Evolutionary conservation across 2,113 vertebrate genomes (phyloP), one percentile per base, ranked within the genome.

Genomic region (Silurus meridionalis): DNA sequence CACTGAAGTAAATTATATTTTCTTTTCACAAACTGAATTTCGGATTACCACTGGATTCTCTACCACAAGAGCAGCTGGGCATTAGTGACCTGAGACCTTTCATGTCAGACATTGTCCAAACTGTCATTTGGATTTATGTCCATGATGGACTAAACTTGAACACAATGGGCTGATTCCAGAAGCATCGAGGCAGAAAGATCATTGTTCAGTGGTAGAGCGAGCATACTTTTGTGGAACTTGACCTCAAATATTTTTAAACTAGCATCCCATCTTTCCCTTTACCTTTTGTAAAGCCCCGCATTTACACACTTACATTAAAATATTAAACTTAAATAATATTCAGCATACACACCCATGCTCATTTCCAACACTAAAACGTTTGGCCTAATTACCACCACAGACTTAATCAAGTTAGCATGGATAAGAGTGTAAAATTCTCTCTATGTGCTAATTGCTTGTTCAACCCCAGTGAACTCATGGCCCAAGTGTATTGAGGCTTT

Each of bases 1-100:
- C 83, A 80, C 67, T 84, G 74, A 17, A 79, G 63, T 71, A 69
- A 83, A 88, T 88, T 78, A 86, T 84, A 88, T 86, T 90, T 86
- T 61, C 82, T 61, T 53, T 55, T 64, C 55, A 13, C 55, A 88
- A 67, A 72, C 69, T 79, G 78, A 87, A 52, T 86, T 86, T 66
- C n/a, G 19, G 81, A 72, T 37, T 21, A 77, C 7, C 25, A 53
- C 58, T 81, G 61, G 6, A 58, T 37, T 84, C 66, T 17, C 23
- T 60, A 85, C n/a, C 25, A 69, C 82, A 50, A 21, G 72, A 55
- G 23, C 57, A 80, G 46, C 28, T 52, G 55, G 74, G 67, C 48
- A 87, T 57, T 58, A 61, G 19, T 82, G 46, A 67, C 82, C 82
- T 58, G 37, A 75, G 75, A 85, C 28, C n/a, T 23, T 80, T 60